These are phyloP conservation scores for Chalcis sispes DNA, from an alignment of 2,888 invertebrate genomes.

Conservation along the genomic window DNA sequence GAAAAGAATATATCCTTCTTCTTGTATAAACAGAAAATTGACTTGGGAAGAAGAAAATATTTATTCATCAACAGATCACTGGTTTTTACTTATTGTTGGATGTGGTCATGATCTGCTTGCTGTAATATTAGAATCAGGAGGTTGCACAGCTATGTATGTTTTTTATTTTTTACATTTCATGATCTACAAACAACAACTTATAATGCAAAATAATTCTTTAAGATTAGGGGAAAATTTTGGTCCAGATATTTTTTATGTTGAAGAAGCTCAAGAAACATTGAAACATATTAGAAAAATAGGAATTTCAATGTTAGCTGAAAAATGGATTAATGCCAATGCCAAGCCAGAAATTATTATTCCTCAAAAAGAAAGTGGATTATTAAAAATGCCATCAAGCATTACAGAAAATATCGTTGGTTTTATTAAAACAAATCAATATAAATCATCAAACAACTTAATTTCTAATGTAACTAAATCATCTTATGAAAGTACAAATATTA, in stretches of 20 bases:
- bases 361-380: constrained; percentile 70
- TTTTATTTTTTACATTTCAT: background rate
- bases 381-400: constrained; percentile 69
- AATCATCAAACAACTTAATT: constrained; percentile 59
- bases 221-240: constrained; percentile 80
- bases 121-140: constrained; percentile 87
- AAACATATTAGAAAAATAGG: constrained; percentile 87
- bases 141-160: constrained; percentile 81
- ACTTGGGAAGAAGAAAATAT: constrained; percentile 61
- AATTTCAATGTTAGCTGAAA: constrained; percentile 83
- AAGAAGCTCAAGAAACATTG: constrained; percentile 92
- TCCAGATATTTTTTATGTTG: constrained; percentile 90
- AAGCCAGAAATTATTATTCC: constrained; percentile 78
- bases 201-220: constrained; percentile 10
- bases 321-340: constrained; percentile 83
- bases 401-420: constrained; percentile 74
- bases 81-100: constrained; percentile 86
- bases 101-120: constrained; percentile 83
- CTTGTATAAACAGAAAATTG: constrained; percentile 71
- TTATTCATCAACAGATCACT: constrained; percentile 79
- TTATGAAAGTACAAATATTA: constrained; percentile 78
- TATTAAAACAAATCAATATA: constrained; percentile 73
- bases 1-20: constrained; percentile 84
- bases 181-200: constrained; percentile 17
- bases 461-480: constrained; percentile 71